phyloP scores from a whole-genome alignment of 2,797 vertebrate species.

The Gadopsis marmoratus region DNA sequence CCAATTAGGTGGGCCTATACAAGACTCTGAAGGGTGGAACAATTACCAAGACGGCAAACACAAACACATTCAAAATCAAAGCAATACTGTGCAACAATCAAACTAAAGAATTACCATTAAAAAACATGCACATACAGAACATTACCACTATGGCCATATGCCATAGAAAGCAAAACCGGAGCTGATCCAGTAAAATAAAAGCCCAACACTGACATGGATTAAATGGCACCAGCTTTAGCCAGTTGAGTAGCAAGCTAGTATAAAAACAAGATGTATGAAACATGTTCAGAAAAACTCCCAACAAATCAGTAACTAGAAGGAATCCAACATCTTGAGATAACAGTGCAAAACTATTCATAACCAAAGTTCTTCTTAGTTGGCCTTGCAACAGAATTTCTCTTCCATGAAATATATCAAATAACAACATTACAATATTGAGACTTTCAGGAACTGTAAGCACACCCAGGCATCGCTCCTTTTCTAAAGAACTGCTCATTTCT shows the following conservation, averaged over 20 bases:
- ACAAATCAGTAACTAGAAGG: too few species aligned
- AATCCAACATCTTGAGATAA: too few species aligned
- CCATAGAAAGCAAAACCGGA: background rate
- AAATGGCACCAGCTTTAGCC: background rate
- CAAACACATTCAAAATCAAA: background rate
- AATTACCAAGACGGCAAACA: background rate
- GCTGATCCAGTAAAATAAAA: background rate
- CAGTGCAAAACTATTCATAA: too few species aligned
- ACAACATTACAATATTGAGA: background rate
- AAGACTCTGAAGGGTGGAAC: constrained; percentile 5
- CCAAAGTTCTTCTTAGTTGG: too few species aligned
- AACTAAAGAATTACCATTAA: background rate
- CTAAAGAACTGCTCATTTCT: background rate
- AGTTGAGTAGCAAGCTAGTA: background rate
- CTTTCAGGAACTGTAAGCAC: background rate
- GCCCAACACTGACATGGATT: background rate
- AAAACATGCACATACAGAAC: background rate
- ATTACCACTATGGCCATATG: background rate
- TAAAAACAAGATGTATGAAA: too few species aligned
- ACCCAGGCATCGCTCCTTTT: background rate
- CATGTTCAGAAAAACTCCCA: too few species aligned
- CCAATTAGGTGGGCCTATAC: background rate
- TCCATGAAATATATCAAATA: background rate
- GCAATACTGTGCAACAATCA: background rate
- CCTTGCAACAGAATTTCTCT: background rate